Percentiles rank a stretch among this genome's conserved stretches.
phyloP scores from a whole-genome alignment of 37 sponge, comb jelly and placozoan genomes.

The Ianthella basta region DNA sequence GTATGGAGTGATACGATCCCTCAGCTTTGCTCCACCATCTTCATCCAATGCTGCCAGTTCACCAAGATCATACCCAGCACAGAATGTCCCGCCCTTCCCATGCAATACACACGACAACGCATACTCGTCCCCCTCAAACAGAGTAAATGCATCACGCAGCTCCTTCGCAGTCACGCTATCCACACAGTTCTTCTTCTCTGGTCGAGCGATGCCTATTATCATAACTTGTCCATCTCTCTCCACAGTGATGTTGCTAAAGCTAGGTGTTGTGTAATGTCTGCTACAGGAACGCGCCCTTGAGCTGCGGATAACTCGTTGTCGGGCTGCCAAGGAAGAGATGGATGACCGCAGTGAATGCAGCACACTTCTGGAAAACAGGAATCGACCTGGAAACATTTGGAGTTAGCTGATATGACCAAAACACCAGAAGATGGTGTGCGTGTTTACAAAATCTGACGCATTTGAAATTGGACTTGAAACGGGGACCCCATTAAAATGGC shows the following conservation, averaged over 20 bases:
- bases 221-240: slow-evolving; percentile 16
- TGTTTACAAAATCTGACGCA: too few relatives aligned
- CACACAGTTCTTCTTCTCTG: slow-evolving; percentile 63
- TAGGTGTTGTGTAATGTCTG: neutral
- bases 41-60: slow-evolving; percentile 37
- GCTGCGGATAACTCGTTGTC: too few relatives aligned
- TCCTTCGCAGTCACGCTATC: slow-evolving; percentile 49
- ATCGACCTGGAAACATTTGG: too few relatives aligned
- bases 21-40: neutral
- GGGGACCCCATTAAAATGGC: too few relatives aligned
- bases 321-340: too few relatives aligned
- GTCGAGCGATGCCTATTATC: slow-evolving; percentile 56
- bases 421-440: too few relatives aligned
- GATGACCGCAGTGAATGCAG: too few relatives aligned
- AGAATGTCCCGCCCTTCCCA: slow-evolving; percentile 67
- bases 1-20: neutral
- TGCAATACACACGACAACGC: slow-evolving; percentile 42
- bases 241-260: slow-evolving; percentile 16
- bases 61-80: slow-evolving; percentile 78
- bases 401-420: too few relatives aligned
- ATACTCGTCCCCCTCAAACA: slow-evolving; percentile 41
- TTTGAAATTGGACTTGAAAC: too few relatives aligned
- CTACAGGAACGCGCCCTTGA: too few relatives aligned
- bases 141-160: slow-evolving; percentile 47
- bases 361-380: too few relatives aligned